Evolutionary conservation across 2,113 vertebrate species (phyloP), one percentile per base, ranked within the genome.

Genomic region (Thryonomys swinderianus): DNA sequence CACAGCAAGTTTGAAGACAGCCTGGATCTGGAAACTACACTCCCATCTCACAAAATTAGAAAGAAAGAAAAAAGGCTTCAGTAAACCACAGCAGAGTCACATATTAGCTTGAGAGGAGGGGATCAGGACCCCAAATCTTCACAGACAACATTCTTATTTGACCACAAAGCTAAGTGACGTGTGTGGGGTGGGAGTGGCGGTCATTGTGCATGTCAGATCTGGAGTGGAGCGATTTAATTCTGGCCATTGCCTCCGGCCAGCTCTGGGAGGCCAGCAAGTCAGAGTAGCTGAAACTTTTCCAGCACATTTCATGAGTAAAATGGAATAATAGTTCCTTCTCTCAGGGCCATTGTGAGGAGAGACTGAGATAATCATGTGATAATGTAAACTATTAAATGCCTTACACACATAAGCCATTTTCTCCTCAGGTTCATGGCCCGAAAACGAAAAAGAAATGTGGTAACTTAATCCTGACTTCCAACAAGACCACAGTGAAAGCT

Each of bases 341-440:
- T 80, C 25, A 18, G n/a, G n/a, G 64, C 7, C 76, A 30, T 67
- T 95, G 73, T 37, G 32, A 80, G 85, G 91, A 89, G 67, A 96
- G 81, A 69, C 32, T 85, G 95, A 87, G 82, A 82, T 37, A 45
- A 66, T 73, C 37, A 62, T 61, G 32, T 67, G 67, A 48, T 64
- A 17, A 55, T n/a, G 61, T 61, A 74, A 81, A 87, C 17, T 48
- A 55, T 82, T 85, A 92, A 85, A 74, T 87, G 18, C 10, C 32
- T 21, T 69, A 48, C 81, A 90, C 40, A 88, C 74, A 37, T 74
- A 62, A 94, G 42, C n/a, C 27, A 9, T 81, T 66, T 3, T 23
- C 23, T 81, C 42, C 79, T 92, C 32, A 55, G 92, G 61, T 90
- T 57, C 79, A 45, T 53, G 34, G n/a, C 73, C 67, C 59, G 37